Evolutionary conservation across 2,888 invertebrate species (phyloP).

Genomic region (Volucella inanis): DNA sequence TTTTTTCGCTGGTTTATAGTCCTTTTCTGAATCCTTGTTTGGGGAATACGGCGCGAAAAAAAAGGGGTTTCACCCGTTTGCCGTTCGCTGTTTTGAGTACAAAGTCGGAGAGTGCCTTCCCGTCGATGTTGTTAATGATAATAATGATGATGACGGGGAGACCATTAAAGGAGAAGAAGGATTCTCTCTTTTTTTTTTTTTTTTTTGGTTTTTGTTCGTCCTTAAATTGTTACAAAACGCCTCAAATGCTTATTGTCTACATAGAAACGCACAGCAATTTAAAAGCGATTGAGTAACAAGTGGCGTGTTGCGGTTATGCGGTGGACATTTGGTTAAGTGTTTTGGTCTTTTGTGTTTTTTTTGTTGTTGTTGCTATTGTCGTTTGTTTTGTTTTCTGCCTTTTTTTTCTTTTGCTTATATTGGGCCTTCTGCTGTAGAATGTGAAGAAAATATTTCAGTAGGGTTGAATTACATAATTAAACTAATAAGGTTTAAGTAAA

Average conservation of each 20-base stretch:
- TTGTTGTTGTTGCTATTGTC: neutral
- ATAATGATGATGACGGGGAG: slow-evolving; percentile 45
- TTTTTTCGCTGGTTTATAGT: neutral
- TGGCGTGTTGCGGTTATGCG: slow-evolving; percentile 66
- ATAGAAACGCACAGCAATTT: slow-evolving; percentile 57
- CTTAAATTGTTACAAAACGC: slow-evolving; percentile 60
- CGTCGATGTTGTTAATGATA: slow-evolving; percentile 42
- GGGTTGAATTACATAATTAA: too few relatives aligned
- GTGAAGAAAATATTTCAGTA: too few relatives aligned
- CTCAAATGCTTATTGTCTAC: slow-evolving; percentile 15
- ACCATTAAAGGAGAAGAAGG: slow-evolving; percentile 45
- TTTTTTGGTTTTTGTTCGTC: neutral
- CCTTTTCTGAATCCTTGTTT: slow-evolving; percentile 23
- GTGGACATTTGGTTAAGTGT: slow-evolving; percentile 61
- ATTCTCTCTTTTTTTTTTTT: slow-evolving; percentile 9
- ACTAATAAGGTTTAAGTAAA: too few relatives aligned
- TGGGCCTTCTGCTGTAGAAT: too few relatives aligned
- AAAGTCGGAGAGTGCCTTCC: slow-evolving; percentile 32
- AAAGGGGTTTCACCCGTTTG: slow-evolving; percentile 19
- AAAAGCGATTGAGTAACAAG: slow-evolving; percentile 64
- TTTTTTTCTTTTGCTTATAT: too few relatives aligned
- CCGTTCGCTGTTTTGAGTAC: slow-evolving; percentile 12
- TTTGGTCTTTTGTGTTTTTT: slow-evolving; percentile 11
- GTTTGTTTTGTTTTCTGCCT: too few relatives aligned
- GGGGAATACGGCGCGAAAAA: slow-evolving; percentile 26